Conservation (phyloP, 2,888 invertebrate species). For the Apamea sordens region DNA sequence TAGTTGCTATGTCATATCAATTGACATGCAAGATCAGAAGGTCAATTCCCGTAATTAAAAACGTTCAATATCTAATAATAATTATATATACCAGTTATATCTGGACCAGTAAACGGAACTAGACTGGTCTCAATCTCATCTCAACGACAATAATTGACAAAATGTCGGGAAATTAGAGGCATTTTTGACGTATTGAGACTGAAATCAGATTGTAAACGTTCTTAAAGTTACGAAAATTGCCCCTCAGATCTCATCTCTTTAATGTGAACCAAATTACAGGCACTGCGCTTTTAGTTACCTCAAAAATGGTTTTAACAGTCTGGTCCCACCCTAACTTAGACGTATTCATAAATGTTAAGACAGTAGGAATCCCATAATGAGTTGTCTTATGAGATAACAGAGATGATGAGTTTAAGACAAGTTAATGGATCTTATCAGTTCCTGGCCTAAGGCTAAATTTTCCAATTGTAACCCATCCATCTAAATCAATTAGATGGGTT, state of each 20-base stretch:
- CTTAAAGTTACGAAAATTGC: no score
- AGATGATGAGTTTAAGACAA: not conserved
- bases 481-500: not conserved
- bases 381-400: constrained; percentile 18
- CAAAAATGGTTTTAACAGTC: constrained; percentile 48
- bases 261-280: constrained; percentile 30
- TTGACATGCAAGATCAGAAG: not conserved
- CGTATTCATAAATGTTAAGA: constrained; percentile 42
- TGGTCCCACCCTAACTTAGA: constrained; percentile 60
- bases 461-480: no score
- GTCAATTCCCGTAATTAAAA: no score
- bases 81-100: no score
- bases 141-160: no score
- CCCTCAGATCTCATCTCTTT: not conserved
- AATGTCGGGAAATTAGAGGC: no score
- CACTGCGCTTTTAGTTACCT: constrained; percentile 56
- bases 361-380: constrained; percentile 31
- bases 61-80: no score
- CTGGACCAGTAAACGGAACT: no score
- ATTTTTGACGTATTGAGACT: no score
- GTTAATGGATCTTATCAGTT: not conserved
- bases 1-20: not conserved
- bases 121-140: no score
- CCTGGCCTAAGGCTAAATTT: not conserved
- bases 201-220: no score